Conservation (phyloP, 2,888 invertebrate genomes). For the Colostygia pectinataria region DNA sequence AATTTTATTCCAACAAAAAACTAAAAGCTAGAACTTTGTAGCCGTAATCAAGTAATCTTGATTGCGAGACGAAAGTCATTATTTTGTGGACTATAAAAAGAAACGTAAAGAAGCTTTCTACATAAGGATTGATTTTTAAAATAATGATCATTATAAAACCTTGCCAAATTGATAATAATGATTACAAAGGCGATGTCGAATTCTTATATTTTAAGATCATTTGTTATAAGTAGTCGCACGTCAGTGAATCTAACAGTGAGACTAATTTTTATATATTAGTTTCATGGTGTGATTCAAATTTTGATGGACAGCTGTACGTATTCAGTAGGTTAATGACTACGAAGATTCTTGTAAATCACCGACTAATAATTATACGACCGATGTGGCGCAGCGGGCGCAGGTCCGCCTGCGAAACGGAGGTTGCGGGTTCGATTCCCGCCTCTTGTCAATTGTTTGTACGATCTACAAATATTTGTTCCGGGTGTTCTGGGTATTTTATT, state of each 20-base stretch:
- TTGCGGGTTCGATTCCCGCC: too few relatives aligned
- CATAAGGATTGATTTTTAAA: slow-evolving; percentile 44
- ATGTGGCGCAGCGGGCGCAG: too few relatives aligned
- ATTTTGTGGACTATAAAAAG: slow-evolving; percentile 33
- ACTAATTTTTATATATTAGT: slow-evolving; percentile 55
- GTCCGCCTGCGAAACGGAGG: too few relatives aligned
- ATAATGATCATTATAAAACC: slow-evolving; percentile 61
- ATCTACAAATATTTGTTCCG: too few relatives aligned
- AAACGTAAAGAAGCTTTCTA: slow-evolving; percentile 36
- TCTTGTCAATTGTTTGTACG: too few relatives aligned
- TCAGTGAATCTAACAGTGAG: slow-evolving; percentile 55
- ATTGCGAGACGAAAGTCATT: slow-evolving; percentile 32
- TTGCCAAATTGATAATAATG: slow-evolving; percentile 80
- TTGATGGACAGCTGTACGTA: slow-evolving; percentile 2
- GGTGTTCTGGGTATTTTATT: too few relatives aligned
- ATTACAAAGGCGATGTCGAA: slow-evolving; percentile 59
- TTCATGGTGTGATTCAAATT: slow-evolving; percentile 6
- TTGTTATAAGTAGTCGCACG: slow-evolving; percentile 58
- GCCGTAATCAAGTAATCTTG: slow-evolving; percentile 31
- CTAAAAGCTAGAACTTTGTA: slow-evolving; percentile 26
- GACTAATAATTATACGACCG: too few relatives aligned
- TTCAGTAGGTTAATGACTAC: not conserved
- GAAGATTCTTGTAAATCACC: too few relatives aligned
- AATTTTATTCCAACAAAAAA: slow-evolving; percentile 31
- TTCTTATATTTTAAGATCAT: slow-evolving; percentile 68